Evolutionary conservation across 2,888 invertebrate genomes (phyloP).

Genomic region (Noctua pronuba): DNA sequence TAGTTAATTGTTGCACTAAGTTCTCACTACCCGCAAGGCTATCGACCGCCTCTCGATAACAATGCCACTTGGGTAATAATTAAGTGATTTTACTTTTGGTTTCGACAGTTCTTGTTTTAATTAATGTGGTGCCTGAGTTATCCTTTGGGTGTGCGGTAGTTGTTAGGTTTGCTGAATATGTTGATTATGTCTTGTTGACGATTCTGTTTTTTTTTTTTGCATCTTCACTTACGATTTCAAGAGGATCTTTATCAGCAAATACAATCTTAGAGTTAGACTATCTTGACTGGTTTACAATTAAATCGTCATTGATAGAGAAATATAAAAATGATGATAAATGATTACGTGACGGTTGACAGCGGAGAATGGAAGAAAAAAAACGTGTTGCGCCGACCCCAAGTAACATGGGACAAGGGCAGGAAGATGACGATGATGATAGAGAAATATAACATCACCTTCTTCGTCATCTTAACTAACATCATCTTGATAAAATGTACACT

Average conservation of each 20-base stretch:
- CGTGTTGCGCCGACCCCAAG: no score
- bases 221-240: background rate
- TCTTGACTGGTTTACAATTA: background rate
- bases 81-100: constrained; percentile 61
- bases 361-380: no score
- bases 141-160: constrained; percentile 3
- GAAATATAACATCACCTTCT: no score
- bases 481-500: no score
- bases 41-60: constrained; percentile 63
- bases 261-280: background rate
- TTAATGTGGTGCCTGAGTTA: constrained; percentile 40
- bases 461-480: no score
- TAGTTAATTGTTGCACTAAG: constrained; percentile 64
- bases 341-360: no score
- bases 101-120: constrained; percentile 59
- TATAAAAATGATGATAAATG: no score
- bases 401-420: no score
- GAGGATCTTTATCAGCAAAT: background rate
- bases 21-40: constrained; percentile 64
- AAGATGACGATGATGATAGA: no score
- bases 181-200: background rate
- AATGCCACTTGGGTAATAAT: constrained; percentile 64
- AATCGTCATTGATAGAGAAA: background rate
- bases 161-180: background rate
- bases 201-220: background rate